These are phyloP conservation scores for Corella eumyota DNA, from an alignment of 23 tunicate genomes.

Conservation along the genomic window DNA sequence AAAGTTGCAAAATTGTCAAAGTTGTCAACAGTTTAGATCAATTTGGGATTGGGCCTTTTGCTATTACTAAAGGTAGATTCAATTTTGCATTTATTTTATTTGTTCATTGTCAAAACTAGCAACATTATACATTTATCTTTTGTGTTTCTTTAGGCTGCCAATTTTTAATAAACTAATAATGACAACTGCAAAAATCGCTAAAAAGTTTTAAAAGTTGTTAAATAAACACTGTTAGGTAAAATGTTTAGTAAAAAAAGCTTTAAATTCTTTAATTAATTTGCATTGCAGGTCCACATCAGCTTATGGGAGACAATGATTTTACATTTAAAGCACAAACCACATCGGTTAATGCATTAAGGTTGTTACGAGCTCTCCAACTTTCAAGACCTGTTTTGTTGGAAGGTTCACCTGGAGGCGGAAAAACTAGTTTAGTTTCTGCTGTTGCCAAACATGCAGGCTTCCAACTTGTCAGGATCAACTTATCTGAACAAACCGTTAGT, in stretches of 20 bases:
- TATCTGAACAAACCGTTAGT: constrained; percentile 94
- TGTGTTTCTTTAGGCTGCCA: too few relatives aligned
- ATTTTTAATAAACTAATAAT: neutral
- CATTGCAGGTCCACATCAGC: neutral
- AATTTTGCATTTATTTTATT: too few relatives aligned
- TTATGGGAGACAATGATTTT: constrained; percentile 10
- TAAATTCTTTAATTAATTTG: neutral
- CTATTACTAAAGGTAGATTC: constrained; percentile 17
- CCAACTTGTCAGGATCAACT: constrained; percentile 66
- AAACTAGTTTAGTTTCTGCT: constrained; percentile 79
- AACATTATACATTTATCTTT: too few relatives aligned
- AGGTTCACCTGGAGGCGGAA: constrained; percentile 98
- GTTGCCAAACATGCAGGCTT: constrained; percentile 51
- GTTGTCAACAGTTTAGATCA: neutral
- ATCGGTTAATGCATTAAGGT: constrained; percentile 46
- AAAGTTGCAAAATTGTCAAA: neutral
- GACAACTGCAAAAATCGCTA: too few relatives aligned
- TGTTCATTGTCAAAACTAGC: too few relatives aligned
- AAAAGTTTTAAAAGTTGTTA: too few relatives aligned
- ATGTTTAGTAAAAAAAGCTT: neutral
- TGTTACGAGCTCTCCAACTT: constrained; percentile 71
- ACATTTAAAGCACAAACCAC: constrained; percentile 61
- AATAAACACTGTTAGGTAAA: neutral
- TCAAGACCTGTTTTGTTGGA: constrained; percentile 83
- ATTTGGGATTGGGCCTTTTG: constrained; percentile 51